Conservation (phyloP, 1,140 invertebrate species). For the Potamilus streckersoni region DNA sequence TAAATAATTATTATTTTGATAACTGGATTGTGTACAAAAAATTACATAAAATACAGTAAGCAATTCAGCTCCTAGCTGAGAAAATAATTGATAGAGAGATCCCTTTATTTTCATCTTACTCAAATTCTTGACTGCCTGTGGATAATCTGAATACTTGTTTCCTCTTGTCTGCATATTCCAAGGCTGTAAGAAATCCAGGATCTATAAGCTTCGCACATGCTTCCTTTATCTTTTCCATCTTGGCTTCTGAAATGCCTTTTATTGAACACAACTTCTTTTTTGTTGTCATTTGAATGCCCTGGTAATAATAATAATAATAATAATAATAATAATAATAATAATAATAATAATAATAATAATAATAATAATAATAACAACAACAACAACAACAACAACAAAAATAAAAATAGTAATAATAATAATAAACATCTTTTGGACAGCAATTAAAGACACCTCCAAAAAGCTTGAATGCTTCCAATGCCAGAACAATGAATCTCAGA, state of each 20-base stretch:
- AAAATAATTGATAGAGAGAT: too few species aligned
- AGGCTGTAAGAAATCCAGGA: conserved; percentile 79
- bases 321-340: too few species aligned
- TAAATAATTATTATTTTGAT: too few species aligned
- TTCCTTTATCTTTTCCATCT: conserved; percentile 88
- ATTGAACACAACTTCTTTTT: conserved; percentile 79
- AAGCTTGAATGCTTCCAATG: too few species aligned
- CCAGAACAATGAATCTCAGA: too few species aligned
- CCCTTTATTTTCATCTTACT: conserved; percentile 70
- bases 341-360: conserved; percentile 8
- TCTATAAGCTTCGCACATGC: conserved; percentile 74
- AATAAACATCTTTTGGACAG: not conserved
- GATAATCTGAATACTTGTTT: conserved; percentile 80
- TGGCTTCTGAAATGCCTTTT: conserved; percentile 83
- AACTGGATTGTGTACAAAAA: too few species aligned
- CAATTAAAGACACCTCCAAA: too few species aligned
- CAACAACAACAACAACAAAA: too few species aligned
- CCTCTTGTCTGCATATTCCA: conserved; percentile 79
- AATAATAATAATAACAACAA: conserved; percentile 2
- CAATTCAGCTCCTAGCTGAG: too few species aligned
- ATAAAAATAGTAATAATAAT: not conserved
- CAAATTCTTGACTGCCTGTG: conserved; percentile 80
- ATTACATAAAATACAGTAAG: too few species aligned
- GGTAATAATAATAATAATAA: conserved; percentile 10
- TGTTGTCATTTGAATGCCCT: conserved; percentile 84